phyloP scores from a whole-genome alignment of 2,888 invertebrate species.

The Ormia ochracea region DNA sequence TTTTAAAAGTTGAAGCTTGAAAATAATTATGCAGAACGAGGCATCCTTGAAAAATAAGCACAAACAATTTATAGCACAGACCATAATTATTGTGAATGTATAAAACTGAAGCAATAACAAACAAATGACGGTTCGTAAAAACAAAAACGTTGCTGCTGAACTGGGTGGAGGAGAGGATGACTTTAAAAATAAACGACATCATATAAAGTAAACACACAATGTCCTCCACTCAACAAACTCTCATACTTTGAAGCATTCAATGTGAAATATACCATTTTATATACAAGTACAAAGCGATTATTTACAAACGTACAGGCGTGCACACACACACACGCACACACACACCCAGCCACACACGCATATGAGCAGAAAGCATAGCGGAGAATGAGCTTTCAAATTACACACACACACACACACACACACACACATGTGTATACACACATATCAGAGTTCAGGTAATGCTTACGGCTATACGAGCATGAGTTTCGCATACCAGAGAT shows the following conservation, averaged over 20 bases:
- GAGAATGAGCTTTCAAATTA: not conserved
- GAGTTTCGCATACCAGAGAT: no score
- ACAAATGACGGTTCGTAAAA: conserved; percentile 29
- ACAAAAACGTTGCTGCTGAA: not conserved
- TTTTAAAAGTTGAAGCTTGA: conserved; percentile 56
- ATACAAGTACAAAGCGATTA: conserved; percentile 42
- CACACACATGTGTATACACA: no score
- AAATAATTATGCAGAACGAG: conserved; percentile 61
- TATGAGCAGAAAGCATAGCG: not conserved
- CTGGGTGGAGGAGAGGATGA: conserved; percentile 19
- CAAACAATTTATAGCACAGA: conserved; percentile 50
- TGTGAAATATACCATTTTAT: conserved; percentile 46
- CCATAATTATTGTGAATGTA: conserved; percentile 48
- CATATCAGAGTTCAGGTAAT: no score
- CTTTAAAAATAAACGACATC: conserved; percentile 15
- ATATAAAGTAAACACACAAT: conserved; percentile 16
- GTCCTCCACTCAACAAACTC: conserved; percentile 42
- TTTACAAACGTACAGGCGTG: not conserved
- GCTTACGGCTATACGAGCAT: no score
- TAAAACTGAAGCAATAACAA: not conserved
- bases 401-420: no score
- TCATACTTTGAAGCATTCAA: conserved; percentile 52
- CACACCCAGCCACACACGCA: no score
- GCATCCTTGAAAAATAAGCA: conserved; percentile 57
- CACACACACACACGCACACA: no score